Evolutionary conservation across 2,113 vertebrate species (phyloP).

Genomic region (Edolisoma coerulescens): DNA sequence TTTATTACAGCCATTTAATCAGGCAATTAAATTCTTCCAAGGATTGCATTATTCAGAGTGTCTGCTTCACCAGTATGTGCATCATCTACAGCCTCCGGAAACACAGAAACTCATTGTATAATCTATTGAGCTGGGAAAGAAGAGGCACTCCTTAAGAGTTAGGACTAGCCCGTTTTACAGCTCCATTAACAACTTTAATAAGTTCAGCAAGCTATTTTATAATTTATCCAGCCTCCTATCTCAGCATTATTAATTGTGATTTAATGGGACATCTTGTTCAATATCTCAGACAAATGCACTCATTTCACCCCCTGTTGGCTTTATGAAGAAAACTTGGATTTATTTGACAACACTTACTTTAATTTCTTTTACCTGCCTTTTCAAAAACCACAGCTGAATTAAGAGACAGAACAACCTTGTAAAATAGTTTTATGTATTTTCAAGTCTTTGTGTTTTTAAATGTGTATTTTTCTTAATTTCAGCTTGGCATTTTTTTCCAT

Average conservation of each 20-base stretch:
- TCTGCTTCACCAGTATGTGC: background rate
- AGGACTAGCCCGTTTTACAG: background rate
- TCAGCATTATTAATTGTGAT: conserved; percentile 24
- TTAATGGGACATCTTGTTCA: background rate
- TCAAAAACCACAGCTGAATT: background rate
- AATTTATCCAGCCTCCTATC: background rate
- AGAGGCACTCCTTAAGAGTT: background rate
- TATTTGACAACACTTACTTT: background rate
- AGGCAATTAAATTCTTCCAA: conserved; percentile 35
- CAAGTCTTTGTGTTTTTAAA: background rate
- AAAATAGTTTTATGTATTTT: background rate
- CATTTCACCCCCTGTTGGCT: background rate
- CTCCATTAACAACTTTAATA: conserved; percentile 21
- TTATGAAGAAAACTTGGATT: background rate
- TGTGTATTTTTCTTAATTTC: background rate
- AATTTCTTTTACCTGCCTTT: background rate
- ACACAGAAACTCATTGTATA: background rate
- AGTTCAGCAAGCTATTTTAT: background rate
- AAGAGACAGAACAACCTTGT: background rate
- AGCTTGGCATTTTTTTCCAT: background rate
- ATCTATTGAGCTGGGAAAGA: background rate
- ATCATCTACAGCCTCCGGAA: background rate
- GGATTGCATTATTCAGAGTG: conserved; percentile 19
- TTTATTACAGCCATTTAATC: conserved; percentile 37
- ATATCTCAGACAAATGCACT: background rate